Evolutionary conservation across 2,113 vertebrate species (phyloP), one percentile per base, ranked within the genome.

Genomic region (Pavo muticus): DNA sequence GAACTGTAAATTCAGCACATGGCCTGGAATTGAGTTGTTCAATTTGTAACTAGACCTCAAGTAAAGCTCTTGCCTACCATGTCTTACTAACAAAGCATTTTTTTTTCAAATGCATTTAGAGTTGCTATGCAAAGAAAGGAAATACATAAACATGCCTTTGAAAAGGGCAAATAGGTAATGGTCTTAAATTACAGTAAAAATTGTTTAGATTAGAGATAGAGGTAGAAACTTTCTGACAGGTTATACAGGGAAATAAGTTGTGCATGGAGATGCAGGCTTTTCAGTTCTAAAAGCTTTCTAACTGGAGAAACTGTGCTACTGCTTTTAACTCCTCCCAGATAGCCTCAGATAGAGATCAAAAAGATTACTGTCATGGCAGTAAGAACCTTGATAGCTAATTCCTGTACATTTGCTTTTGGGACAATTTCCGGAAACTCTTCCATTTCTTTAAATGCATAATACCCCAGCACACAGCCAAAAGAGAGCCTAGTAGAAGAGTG

Each of bases 91-190:
- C 2, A 13, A 73, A 14, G 11, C 6, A 13, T 48, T 21, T 42
- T 89, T 63, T 63, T 94, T 87, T 81, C 50, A 47, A 65, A 60
- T 64, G 23, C 29, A 32, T 88, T 72, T 23, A 37, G 73, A 74
- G 44, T 40, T 87, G 50, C n/a, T 74, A 4, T 71, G 30, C 21
- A 64, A n/a, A 71, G 77, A 81, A 74, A 9, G 8, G 3, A 25
- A 72, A 20, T 85, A 27, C 7, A 24, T 25, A 79, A 79, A 15
- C 39, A 6, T 72, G 39, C 29, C 13, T 65, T 83, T 47, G 40
- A 20, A 75, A 83, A 57, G 25, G 45, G 2, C 4, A 32, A 39
- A 56, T 40, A 45, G 7, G 6, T 78, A 3, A 39, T 64, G 4
- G 4, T 48, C 39, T 91, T 73, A 88, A 95, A n/a, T 44, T 14